phyloP scores from a whole-genome alignment of 2,888 invertebrate genomes.

The Cantharis nigra region DNA sequence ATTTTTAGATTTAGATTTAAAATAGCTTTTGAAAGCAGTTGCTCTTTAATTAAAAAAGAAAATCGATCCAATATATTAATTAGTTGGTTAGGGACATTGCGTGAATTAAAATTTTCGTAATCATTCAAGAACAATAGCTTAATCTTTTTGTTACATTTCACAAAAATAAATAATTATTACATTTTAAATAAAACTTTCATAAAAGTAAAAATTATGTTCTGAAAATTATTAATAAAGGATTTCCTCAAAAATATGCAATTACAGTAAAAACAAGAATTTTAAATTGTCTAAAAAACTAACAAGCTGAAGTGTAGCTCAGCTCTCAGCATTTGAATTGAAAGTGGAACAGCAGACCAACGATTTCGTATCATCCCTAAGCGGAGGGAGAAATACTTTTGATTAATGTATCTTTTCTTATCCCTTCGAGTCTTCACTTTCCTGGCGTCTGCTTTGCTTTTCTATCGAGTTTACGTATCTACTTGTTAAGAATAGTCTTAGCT shows the following conservation, averaged over 20 bases:
- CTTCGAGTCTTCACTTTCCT: constrained; percentile 35
- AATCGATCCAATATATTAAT: constrained; percentile 18
- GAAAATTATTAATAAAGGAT: neutral
- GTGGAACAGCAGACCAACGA: constrained; percentile 32
- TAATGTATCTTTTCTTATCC: constrained; percentile 40
- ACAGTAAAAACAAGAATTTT: constrained; percentile 12
- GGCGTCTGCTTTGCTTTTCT: constrained; percentile 31
- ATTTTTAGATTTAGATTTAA: neutral
- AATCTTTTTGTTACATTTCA: neutral
- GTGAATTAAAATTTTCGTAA: constrained; percentile 9
- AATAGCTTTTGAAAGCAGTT: neutral
- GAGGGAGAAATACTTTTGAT: constrained; percentile 39
- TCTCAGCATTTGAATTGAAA: constrained; percentile 36
- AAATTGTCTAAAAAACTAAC: constrained; percentile 12
- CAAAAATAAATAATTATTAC: neutral
- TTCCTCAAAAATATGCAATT: constrained; percentile 10
- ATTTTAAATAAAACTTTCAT: neutral
- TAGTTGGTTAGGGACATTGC: neutral
- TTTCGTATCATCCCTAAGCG: constrained; percentile 35
- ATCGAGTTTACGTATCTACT: constrained; percentile 20
- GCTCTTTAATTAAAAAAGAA: constrained; percentile 15
- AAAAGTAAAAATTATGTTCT: neutral
- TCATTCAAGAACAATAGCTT: neutral
- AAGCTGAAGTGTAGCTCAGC: constrained; percentile 13
- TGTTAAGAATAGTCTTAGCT: constrained; percentile 17